Conservation (phyloP, 2,888 invertebrate species). For the Leucozona laternaria region DNA sequence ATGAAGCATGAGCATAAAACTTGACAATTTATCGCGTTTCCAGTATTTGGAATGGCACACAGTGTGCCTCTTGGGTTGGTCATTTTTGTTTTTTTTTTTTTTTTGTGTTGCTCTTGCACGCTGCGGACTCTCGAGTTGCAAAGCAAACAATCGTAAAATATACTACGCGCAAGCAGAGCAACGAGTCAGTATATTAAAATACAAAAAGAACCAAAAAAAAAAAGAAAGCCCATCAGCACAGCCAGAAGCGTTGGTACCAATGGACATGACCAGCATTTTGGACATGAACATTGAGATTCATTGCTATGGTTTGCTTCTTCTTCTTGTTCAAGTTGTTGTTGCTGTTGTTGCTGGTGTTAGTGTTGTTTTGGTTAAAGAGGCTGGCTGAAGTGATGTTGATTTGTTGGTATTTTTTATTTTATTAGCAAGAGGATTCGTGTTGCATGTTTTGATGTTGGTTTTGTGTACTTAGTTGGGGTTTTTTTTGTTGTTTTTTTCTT, state of each 20-base stretch:
- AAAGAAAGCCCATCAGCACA: conserved; percentile 62
- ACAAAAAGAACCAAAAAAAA: conserved; percentile 23
- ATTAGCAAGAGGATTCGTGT: conserved; percentile 54
- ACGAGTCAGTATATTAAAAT: conserved; percentile 10
- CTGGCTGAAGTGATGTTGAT: conserved; percentile 50
- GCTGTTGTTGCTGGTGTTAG: neutral
- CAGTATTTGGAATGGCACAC: conserved; percentile 38
- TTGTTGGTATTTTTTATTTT: conserved; percentile 5
- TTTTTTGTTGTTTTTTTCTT: neutral
- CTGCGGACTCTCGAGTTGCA: conserved; percentile 66
- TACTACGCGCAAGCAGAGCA: conserved; percentile 39
- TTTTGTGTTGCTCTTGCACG: conserved; percentile 36
- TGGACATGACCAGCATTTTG: conserved; percentile 73
- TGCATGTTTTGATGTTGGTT: conserved; percentile 58
- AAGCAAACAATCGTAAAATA: conserved; percentile 73
- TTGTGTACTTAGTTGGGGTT: conserved; percentile 9
- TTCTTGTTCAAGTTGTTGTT: conserved; percentile 15
- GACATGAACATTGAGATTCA: conserved; percentile 76
- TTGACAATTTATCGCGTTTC: conserved; percentile 73
- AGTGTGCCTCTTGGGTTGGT: conserved; percentile 31
- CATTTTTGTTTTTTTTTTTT: neutral
- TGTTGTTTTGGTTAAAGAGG: neutral
- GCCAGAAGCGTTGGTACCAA: conserved; percentile 74
- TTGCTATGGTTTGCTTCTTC: conserved; percentile 43
- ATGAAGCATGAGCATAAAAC: conserved; percentile 73